These are phyloP conservation scores for Carabus problematicus DNA, from an alignment of 2,888 invertebrate species.

Conservation along the genomic window DNA sequence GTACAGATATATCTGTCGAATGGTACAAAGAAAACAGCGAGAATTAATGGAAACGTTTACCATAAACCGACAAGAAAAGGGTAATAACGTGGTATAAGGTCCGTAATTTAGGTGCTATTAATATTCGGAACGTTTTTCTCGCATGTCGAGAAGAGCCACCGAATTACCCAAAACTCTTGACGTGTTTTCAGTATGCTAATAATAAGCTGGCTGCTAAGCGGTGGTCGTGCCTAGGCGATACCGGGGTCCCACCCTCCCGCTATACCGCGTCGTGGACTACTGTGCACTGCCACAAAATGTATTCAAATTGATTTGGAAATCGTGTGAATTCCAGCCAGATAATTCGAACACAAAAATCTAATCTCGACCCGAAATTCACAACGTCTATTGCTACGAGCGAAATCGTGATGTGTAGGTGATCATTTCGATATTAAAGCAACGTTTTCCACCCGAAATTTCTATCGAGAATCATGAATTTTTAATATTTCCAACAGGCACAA, in stretches of 20 bases:
- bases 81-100: conserved; percentile 25
- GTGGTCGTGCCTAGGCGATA: too few species aligned
- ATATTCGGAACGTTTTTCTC: conserved; percentile 30
- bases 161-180: conserved; percentile 30
- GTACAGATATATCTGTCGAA: too few species aligned
- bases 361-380: conserved; percentile 1
- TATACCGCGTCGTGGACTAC: conserved; percentile 21
- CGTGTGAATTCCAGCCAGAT: conserved; percentile 30
- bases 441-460: conserved; percentile 4
- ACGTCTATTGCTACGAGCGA: conserved; percentile 27
- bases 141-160: conserved; percentile 32
- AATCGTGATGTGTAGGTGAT: conserved; percentile 34
- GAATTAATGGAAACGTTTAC: conserved; percentile 19
- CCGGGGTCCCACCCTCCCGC: not conserved
- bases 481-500: not conserved
- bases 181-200: conserved; percentile 33
- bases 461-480: conserved; percentile 23
- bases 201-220: conserved; percentile 20
- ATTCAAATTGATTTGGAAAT: conserved; percentile 37
- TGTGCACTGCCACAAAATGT: conserved; percentile 10
- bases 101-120: conserved; percentile 34
- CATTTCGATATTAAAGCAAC: conserved; percentile 33
- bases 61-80: conserved; percentile 36
- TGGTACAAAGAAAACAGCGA: too few species aligned
- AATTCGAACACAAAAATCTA: conserved; percentile 10